A percentile compares a stretch with the other conserved stretches of the same genome.
Conservation (phyloP, 2,113 vertebrate genomes). For the Australoheros scitulus region DNA sequence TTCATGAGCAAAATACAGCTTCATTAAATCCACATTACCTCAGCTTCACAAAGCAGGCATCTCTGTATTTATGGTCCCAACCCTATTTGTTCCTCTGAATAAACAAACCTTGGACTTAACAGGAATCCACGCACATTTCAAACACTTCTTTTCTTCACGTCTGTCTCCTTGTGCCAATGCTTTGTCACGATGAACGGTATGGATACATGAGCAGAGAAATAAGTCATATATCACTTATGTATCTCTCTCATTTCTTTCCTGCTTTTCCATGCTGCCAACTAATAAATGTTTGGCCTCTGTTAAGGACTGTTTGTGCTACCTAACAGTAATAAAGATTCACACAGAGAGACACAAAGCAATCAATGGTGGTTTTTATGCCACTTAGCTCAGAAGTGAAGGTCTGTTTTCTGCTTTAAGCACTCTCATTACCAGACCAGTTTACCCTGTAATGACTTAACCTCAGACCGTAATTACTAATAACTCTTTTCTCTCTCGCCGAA, state of each 20-base stretch:
- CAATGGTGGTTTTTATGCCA: conserved; percentile 65
- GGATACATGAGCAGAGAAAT: conserved; percentile 6
- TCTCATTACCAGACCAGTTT: conserved; percentile 70
- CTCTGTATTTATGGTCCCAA: conserved; percentile 10
- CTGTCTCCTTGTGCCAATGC: not conserved
- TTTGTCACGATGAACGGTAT: not conserved
- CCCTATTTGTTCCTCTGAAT: conserved; percentile 21
- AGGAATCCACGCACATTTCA: conserved; percentile 35
- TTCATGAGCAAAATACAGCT: conserved; percentile 17
- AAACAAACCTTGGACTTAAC: conserved; percentile 41
- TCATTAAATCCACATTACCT: conserved; percentile 64
- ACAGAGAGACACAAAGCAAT: conserved; percentile 51
- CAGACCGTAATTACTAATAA: conserved; percentile 56
- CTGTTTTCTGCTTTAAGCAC: conserved; percentile 58
- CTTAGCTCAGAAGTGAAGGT: conserved; percentile 64
- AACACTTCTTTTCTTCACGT: not conserved
- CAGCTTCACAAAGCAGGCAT: conserved; percentile 42
- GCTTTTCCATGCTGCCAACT: not conserved
- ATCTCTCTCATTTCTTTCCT: not conserved
- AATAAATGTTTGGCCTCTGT: conserved; percentile 36
- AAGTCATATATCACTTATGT: not conserved
- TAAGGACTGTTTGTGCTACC: conserved; percentile 24
- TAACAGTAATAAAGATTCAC: conserved; percentile 59
- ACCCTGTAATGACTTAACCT: conserved; percentile 59
- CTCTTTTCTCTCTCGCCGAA: conserved; percentile 8